A percentile compares a stretch with the other conserved stretches of the same genome.
Conservation (phyloP, 2,797 vertebrate species). For the Oreortyx pictus region DNA sequence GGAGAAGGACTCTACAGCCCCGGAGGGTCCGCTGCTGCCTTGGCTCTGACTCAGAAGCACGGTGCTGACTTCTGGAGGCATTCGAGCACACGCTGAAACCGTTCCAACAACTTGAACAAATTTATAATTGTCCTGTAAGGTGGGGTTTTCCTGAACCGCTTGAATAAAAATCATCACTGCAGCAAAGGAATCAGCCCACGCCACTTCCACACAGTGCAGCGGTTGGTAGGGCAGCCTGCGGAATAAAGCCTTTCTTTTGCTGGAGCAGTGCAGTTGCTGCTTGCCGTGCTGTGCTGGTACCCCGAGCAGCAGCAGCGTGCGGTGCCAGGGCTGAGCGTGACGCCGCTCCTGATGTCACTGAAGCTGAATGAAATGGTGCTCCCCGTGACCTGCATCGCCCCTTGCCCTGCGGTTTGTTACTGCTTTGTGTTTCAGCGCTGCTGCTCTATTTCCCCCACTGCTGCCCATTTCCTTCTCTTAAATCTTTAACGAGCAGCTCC, state of each 20-base stretch:
- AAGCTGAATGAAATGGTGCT: background rate
- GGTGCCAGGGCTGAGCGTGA: background rate
- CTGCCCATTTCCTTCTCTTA: background rate
- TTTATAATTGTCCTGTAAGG: background rate
- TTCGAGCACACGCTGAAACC: background rate
- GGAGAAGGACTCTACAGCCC: background rate
- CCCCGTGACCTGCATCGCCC: background rate
- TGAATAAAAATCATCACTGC: background rate
- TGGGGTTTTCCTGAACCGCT: background rate
- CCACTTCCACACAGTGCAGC: background rate
- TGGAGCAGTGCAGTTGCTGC: background rate
- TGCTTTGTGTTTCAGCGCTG: rapidly evolving
- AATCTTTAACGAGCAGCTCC: background rate
- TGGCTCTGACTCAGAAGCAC: background rate
- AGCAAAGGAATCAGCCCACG: background rate
- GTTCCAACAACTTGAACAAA: background rate
- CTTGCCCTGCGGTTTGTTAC: background rate
- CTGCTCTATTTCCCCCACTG: background rate
- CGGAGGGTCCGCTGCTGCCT: background rate
- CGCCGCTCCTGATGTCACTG: background rate
- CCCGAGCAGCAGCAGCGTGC: background rate
- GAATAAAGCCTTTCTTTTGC: background rate
- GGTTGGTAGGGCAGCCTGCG: background rate
- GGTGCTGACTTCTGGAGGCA: background rate
- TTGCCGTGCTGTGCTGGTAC: background rate